Conservation (phyloP, 2,113 vertebrate species). For the Rutilus rutilus region DNA sequence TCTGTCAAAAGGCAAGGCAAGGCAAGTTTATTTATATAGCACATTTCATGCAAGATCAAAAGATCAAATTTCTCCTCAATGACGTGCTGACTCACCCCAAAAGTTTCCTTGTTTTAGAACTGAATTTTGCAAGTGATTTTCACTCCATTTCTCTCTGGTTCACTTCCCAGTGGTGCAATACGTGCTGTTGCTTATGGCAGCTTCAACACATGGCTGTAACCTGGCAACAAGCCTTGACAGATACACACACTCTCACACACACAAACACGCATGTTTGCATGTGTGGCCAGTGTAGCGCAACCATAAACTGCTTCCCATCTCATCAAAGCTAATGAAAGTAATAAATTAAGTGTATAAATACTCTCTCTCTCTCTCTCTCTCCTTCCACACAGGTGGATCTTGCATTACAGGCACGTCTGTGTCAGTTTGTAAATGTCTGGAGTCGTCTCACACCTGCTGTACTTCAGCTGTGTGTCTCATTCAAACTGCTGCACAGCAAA, state of each 20-base stretch:
- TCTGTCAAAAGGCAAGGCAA: neutral
- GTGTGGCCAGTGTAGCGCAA: conserved; percentile 33
- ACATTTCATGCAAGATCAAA: neutral
- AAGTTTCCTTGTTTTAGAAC: conserved; percentile 2
- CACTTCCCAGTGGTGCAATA: conserved; percentile 32
- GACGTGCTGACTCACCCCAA: neutral
- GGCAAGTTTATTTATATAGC: too few species aligned
- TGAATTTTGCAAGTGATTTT: neutral
- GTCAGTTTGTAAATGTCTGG: conserved; percentile 24
- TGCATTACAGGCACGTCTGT: conserved; percentile 15
- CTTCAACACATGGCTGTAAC: conserved; percentile 48
- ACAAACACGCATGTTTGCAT: neutral
- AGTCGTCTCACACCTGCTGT: conserved; percentile 29
- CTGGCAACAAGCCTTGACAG: conserved; percentile 58
- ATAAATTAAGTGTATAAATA: conserved; percentile 52
- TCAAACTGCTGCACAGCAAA: neutral
- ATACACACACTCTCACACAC: conserved; percentile 1
- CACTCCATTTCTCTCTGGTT: neutral
- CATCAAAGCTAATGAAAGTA: conserved; percentile 43
- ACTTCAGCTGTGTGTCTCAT: conserved; percentile 14
- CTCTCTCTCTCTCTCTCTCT: conserved; percentile 15
- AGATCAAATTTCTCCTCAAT: neutral
- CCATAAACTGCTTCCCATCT: conserved; percentile 48
- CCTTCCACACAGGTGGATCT: conserved; percentile 49
- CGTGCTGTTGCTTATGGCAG: conserved; percentile 42